Base-by-base conservation (phyloP, 2,888 invertebrate genomes). In the Cheilosia pagana region DNA sequence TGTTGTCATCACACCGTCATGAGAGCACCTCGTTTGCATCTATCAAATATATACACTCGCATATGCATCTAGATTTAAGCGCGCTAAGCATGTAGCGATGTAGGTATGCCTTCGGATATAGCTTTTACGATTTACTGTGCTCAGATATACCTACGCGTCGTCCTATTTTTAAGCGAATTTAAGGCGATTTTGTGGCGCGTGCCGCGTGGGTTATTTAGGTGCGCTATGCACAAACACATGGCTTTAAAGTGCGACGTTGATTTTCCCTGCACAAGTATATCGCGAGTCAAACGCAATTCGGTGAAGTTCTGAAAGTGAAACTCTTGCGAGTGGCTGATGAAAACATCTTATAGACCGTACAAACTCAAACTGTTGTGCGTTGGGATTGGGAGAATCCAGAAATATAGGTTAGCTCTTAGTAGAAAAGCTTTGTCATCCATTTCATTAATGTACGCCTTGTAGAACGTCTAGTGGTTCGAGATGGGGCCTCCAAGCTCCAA, bases 141-240 rank as follows among this genome's bases (percentile, higher is more conserved):
- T 78, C 62, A 68, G 78, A 77, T 77, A 62, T 77, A 62, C 77
- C 77, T 82, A 82, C 82, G 72, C 16, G 16, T 10, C 35, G 82
- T 77, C 82, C 82, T 77, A 82, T 82, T 82, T 72, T 72, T 72
- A 62, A 78, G 62, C 72, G 74, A 68, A 79, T 60, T 72, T 79
- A 63, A 76, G 76, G 70, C 60, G 65, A 82, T 63, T 43, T 59
- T 25, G 45, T 62, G 77, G 45, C 65, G 65, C 77, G 72, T 82
- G 82, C 77, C 43, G 35, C 41, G 72, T 82, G 72, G 79, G 79
- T n/a, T 48, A 35, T 21, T 39, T 39, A 59, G 35, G 35, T 35
- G 35, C 35, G 35, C 35, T 35, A 35, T 35, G 35, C 12, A 35
- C 12, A 35, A 2, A 35, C 35, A 3, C 12, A 10, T 35, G 28